phyloP scores from a whole-genome alignment of 2,797 vertebrate genomes.

The Rhinatrema bivittatum region DNA sequence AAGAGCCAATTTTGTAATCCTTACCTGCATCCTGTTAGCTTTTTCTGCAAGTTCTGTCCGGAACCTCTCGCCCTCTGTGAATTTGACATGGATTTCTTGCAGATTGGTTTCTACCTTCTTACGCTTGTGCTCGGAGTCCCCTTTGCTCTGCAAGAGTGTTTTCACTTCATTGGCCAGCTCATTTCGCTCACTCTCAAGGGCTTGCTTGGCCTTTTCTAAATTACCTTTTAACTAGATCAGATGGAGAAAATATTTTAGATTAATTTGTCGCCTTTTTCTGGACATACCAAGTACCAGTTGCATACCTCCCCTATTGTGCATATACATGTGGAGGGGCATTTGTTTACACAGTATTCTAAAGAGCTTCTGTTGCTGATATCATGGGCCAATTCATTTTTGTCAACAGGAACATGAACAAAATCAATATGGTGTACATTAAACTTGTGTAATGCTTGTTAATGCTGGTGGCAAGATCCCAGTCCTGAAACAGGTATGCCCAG shows the following conservation, averaged over 20 bases:
- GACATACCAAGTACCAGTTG: too few relatives aligned
- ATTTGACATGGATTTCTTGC: conserved; percentile 86
- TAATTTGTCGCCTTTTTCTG: too few relatives aligned
- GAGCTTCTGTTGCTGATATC: too few relatives aligned
- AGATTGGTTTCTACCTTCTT: conserved; percentile 83
- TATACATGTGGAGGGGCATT: too few relatives aligned
- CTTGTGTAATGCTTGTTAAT: too few relatives aligned
- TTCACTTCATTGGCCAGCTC: conserved; percentile 88
- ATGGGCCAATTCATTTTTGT: too few relatives aligned
- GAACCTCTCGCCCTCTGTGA: conserved; percentile 76
- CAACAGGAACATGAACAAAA: too few relatives aligned
- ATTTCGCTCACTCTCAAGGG: conserved; percentile 82
- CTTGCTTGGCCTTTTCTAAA: conserved; percentile 89
- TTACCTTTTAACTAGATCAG: conserved; percentile 80
- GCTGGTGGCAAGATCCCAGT: too few relatives aligned
- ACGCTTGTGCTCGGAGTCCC: conserved; percentile 84
- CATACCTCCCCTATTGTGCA: too few relatives aligned
- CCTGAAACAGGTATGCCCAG: too few relatives aligned
- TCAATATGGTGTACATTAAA: too few relatives aligned
- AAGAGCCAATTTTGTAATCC: neutral
- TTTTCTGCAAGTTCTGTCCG: conserved; percentile 72
- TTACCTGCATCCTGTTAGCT: conserved; percentile 80
- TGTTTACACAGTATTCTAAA: too few relatives aligned
- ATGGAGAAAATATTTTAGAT: neutral
- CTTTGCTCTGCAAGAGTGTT: conserved; percentile 79